Percentiles rank a stretch among this genome's conserved stretches.
Evolutionary conservation across 2,797 vertebrate genomes (phyloP).

Genomic region (Nothura maculosa): DNA sequence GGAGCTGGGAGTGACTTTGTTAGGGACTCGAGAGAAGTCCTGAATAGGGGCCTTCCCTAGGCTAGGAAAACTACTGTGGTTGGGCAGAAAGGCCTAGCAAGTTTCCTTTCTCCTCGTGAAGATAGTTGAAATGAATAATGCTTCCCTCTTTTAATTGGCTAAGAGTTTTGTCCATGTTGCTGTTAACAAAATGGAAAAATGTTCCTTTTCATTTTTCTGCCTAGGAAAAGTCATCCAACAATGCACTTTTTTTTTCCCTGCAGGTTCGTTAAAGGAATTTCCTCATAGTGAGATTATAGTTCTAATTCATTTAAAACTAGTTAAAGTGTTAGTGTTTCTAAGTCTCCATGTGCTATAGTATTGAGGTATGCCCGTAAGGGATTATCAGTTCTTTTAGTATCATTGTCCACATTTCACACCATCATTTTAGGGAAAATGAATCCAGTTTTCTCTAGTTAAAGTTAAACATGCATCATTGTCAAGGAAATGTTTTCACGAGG

Average conservation of each 20-base stretch:
- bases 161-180: neutral
- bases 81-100: neutral
- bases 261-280: neutral
- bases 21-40: neutral
- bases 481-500: neutral
- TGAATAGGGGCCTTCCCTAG: neutral
- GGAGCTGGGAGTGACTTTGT: neutral
- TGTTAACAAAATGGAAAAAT: neutral
- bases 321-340: neutral
- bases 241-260: neutral
- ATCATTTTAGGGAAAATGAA: neutral
- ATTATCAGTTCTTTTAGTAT: neutral
- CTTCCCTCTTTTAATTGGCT: neutral
- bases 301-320: neutral
- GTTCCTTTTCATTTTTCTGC: neutral
- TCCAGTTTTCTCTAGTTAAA: neutral
- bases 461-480: neutral
- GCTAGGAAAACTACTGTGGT: neutral
- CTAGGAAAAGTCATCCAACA: neutral
- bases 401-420: neutral
- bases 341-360: neutral
- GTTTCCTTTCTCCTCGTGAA: neutral
- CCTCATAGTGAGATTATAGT: neutral
- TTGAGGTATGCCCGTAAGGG: neutral
- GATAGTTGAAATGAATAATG: neutral